Base-by-base conservation (phyloP, 2,113 vertebrate genomes). In the Gracilinanus agilis region DNA sequence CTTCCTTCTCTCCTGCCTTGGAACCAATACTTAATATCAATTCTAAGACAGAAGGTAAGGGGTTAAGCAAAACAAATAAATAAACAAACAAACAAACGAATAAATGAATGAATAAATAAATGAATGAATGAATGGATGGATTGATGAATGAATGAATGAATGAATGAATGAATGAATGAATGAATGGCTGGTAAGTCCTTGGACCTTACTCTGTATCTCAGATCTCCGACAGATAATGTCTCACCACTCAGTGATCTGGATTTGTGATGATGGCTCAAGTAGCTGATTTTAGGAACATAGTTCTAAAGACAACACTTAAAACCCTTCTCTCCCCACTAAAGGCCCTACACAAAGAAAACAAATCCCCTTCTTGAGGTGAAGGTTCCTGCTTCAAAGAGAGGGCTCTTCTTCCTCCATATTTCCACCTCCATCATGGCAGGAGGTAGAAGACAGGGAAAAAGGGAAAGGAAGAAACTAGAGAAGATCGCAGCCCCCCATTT, bases 401-500 rank as follows among this genome's bases (percentile, higher is more conserved):
- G n/a, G 13, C 49, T 24, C 19, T 54, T 55, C 53, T 53, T 16
- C 19, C 40, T 55, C 49, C 49, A 56, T 55, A 27, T 56, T 54
- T 49, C 54, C 54, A 90, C 16, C 75, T 53, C 24, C 10, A 24
- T 53, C 58, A 89, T 54, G 10, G 67, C 9, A 3, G 67, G 54
- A 27, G 29, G 6, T 4, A 23, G 55, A 49, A 89, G n/a, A n/a
- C 13, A 89, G 16, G 34, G 34, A 58, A 90, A 44, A 0, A 19
- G 24, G 25, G 19, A 49, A 53, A 5, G 24, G 16, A 3, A 1
- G 61, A 24, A 24, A 16, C 53, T 58, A 3, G 49, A 67, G 67
- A 29, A 25, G 27, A 49, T 24, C 23, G 1, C 0, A 1, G 24
- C 3, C 49, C 4, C 29, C 67, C 6, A 4, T 34, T 49, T 10